Conservation (phyloP, 2,888 invertebrate genomes). For the Phoenoteleia sp. region DNA sequence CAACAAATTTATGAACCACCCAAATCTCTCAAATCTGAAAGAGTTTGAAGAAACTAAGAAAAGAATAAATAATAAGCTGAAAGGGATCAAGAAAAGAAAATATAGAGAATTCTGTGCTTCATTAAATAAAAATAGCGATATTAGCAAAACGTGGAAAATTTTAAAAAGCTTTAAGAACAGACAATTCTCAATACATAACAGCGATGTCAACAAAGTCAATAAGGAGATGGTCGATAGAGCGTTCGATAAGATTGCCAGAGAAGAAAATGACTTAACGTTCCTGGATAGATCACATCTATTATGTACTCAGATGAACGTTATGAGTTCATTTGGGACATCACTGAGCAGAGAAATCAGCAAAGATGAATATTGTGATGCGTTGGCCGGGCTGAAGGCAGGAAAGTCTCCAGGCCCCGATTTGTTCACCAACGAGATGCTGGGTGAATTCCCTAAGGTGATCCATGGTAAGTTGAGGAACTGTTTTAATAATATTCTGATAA, state of each 20-base stretch:
- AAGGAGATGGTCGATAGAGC: background rate
- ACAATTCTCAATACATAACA: background rate
- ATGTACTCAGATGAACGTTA: background rate
- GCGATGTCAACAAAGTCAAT: background rate
- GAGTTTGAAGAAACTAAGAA: too few relatives aligned
- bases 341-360: background rate
- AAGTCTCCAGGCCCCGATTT: constrained; percentile 19
- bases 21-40: background rate
- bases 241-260: background rate
- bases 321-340: background rate
- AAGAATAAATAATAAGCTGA: background rate
- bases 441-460: too few relatives aligned
- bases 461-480: too few relatives aligned
- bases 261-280: background rate
- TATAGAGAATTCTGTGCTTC: constrained; percentile 2
- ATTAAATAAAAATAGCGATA: background rate
- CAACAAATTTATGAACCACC: background rate
- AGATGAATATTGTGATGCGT: background rate
- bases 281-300: background rate
- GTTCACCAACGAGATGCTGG: background rate
- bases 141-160: background rate
- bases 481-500: too few relatives aligned
- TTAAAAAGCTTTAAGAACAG: constrained; percentile 1
- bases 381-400: background rate
- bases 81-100: background rate